Base-by-base conservation (phyloP, 1,140 invertebrate species). In the Drosophila suzukii region DNA sequence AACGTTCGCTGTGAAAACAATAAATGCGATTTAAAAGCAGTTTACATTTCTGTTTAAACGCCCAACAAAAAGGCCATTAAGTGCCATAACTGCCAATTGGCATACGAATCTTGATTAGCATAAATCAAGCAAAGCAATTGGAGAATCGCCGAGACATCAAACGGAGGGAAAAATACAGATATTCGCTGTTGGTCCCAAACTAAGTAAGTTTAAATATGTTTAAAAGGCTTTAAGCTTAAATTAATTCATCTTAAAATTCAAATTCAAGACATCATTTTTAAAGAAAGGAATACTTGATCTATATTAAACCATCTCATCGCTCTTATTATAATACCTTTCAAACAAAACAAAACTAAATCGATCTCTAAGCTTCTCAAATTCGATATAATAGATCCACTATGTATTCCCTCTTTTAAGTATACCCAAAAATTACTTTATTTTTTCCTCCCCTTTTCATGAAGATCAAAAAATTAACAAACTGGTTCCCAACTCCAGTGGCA, bases 11-110 rank as follows among this genome's bases (percentile, higher is more conserved):
- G 73, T 78, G 60, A 36, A 66, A 65, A 80, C 74, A 85, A 85
- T 81, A 62, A 84, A 85, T 84, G 53, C 81, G 68, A 51, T 84
- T 81, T 71, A 88, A 75, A 88, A 61, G 75, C 82, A 75, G 81
- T 86, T 86, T 75, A 81, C 80, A 78, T 75, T 86, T 65, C 47
- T 51, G 58, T 57, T 68, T 53, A 86, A 60, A 54, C 58, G 54
- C 30, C 47, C 46, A 59, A 68, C 55, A 68, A 78, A 84, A 60
- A 60, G 65, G 63, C 78, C 57, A 82, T 88, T 72, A 75, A 53
- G 66, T 49, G 66, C 66, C 66, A 63, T 75, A 80, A 82, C 72
- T 78, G 77, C 60, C 82, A 86, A 59, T 67, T 75, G 58, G 55
- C 59, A 80, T 70, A 70, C 71, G 63, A 62, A 71, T 80, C 53